A percentile compares a stretch with the other conserved stretches of the same genome.
Evolutionary conservation across 2,888 invertebrate genomes (phyloP).

Genomic region (Diaprepes abbreviatus): DNA sequence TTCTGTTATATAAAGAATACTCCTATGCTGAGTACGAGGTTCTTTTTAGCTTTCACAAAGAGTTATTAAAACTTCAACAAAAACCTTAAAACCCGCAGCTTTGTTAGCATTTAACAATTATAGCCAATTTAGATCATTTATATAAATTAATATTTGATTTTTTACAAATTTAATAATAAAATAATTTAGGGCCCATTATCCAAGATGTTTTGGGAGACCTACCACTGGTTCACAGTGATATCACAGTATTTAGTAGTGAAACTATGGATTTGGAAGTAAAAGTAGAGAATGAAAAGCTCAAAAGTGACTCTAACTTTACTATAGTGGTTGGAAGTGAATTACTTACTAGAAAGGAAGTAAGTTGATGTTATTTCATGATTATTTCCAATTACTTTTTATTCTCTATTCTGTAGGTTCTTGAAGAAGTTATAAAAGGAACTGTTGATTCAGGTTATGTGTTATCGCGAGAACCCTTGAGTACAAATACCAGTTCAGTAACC

Average conservation of each 20-base stretch:
- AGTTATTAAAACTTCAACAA: too few species aligned
- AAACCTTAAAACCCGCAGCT: too few species aligned
- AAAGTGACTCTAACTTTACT: conserved; percentile 57
- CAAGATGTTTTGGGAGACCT: conserved; percentile 75
- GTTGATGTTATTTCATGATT: too few species aligned
- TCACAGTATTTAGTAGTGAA: conserved; percentile 68
- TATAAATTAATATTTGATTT: too few species aligned
- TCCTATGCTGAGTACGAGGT: too few species aligned
- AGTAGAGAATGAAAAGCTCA: conserved; percentile 75
- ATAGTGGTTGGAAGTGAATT: conserved; percentile 64
- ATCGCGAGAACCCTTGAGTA: conserved; percentile 32
- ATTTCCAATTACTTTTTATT: too few species aligned
- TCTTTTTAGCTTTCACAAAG: too few species aligned
- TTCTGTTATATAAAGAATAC: too few species aligned
- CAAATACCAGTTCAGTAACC: neutral
- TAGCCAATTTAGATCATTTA: too few species aligned
- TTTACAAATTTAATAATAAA: too few species aligned
- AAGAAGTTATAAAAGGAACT: conserved; percentile 52
- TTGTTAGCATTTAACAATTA: too few species aligned
- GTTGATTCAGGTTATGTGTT: conserved; percentile 52
- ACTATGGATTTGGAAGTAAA: conserved; percentile 68
- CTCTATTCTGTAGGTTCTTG: conserved; percentile 33
- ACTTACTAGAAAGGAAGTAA: conserved; percentile 69
- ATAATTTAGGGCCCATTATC: conserved; percentile 72
- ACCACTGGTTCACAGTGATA: conserved; percentile 78